Conservation (phyloP, 92 coral and sea anemone species). For the Virgularia gustaviana region DNA sequence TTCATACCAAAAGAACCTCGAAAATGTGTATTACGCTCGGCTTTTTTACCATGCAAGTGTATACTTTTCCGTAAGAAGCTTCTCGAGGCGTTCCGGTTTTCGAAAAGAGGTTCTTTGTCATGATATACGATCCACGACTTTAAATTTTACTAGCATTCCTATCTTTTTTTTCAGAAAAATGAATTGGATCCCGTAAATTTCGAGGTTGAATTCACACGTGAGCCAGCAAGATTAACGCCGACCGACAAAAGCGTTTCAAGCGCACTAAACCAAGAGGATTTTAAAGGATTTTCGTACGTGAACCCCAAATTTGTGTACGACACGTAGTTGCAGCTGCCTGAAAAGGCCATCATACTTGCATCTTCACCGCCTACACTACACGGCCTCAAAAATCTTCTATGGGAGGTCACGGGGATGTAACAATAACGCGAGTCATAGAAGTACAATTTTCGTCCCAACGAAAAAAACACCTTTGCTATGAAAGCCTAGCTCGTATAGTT, state of each 20-base stretch:
- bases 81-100: background rate
- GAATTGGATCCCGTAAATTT: slow-evolving; percentile 88
- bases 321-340: slow-evolving; percentile 19
- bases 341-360: too few species aligned
- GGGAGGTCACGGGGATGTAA: too few species aligned
- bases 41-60: too few species aligned
- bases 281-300: slow-evolving; percentile 84
- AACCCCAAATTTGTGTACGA: slow-evolving; percentile 67
- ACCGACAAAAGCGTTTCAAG: slow-evolving; percentile 71
- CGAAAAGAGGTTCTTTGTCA: background rate
- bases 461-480: too few species aligned
- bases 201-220: slow-evolving; percentile 93
- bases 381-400: too few species aligned
- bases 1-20: too few species aligned
- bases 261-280: slow-evolving; percentile 89
- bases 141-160: background rate
- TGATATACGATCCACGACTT: background rate
- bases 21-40: too few species aligned
- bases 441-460: too few species aligned
- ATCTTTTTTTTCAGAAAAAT: slow-evolving; percentile 63
- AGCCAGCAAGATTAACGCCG: slow-evolving; percentile 81
- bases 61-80: too few species aligned
- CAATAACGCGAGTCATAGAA: too few species aligned
- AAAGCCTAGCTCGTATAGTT: too few species aligned
- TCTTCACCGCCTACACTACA: too few species aligned